phyloP scores from a whole-genome alignment of 2,113 vertebrate species.

The Cathartes aura region DNA sequence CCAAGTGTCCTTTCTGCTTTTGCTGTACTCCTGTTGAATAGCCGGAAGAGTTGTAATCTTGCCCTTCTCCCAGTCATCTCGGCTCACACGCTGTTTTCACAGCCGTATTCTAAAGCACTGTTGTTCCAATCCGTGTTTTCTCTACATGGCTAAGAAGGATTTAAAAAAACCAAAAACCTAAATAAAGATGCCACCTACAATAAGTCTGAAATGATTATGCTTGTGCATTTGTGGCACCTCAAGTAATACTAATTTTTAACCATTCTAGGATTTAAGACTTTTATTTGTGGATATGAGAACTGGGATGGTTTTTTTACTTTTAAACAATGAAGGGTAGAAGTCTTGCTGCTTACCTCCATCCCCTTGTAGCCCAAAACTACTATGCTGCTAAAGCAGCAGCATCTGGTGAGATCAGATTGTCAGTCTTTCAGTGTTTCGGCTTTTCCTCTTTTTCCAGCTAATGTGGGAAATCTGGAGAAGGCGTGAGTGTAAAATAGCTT shows the following conservation, averaged over 20 bases:
- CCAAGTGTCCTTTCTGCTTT: neutral
- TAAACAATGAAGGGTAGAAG: neutral
- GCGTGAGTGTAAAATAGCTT: neutral
- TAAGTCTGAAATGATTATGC: neutral
- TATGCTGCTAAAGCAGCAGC: neutral
- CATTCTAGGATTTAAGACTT: neutral
- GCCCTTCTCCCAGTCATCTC: neutral
- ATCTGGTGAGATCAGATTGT: neutral
- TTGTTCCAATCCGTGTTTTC: neutral
- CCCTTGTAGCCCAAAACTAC: neutral
- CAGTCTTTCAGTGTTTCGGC: neutral
- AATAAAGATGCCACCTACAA: conserved; percentile 7
- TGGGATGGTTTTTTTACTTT: neutral
- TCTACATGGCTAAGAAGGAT: neutral
- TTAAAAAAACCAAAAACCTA: neutral
- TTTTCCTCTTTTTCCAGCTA: neutral
- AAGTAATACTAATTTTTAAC: neutral
- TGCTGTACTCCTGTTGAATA: neutral
- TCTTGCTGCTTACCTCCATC: neutral
- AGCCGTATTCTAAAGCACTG: neutral
- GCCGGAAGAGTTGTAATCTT: accelerated
- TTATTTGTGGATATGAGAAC: neutral
- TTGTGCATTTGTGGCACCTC: neutral
- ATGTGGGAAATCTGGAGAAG: neutral
- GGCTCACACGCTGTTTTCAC: accelerated